phyloP scores from a whole-genome alignment of 2,797 vertebrate genomes.

The Falco rusticolus region DNA sequence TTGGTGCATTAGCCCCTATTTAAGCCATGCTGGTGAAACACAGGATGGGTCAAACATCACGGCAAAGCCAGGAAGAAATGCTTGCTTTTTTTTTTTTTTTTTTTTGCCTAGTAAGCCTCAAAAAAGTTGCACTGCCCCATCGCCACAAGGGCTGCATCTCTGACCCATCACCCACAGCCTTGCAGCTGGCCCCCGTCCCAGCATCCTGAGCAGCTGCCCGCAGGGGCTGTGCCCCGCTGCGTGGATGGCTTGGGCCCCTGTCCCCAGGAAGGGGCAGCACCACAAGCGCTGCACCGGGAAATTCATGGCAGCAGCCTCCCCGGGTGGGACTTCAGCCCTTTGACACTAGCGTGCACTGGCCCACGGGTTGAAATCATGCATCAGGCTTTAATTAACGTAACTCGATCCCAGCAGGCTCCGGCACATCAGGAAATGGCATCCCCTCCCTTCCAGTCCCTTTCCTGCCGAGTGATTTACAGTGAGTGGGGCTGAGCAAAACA shows the following conservation, averaged over 20 bases:
- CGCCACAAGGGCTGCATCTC: neutral
- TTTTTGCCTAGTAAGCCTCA: neutral
- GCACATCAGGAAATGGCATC: neutral
- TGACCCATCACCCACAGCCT: neutral
- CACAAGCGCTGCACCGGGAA: fast-evolving
- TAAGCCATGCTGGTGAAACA: neutral
- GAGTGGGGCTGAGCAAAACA: neutral
- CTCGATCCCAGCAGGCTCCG: neutral
- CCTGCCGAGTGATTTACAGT: neutral
- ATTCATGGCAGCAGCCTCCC: neutral
- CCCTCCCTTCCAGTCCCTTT: neutral
- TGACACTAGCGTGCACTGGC: neutral
- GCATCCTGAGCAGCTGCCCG: fast-evolving
- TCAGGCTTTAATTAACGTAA: neutral
- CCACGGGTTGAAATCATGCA: neutral
- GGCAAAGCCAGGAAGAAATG: neutral
- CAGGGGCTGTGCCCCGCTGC: neutral
- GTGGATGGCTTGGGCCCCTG: neutral
- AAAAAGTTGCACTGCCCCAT: fast-evolving
- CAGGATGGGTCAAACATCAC: neutral
- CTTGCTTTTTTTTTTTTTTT: too few relatives aligned
- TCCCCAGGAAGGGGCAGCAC: neutral
- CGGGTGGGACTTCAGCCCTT: neutral
- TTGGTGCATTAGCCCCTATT: neutral
- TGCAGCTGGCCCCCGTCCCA: fast-evolving